Base-by-base conservation (phyloP, 1,140 invertebrate genomes). In the Teleopsis dalmanni region DNA sequence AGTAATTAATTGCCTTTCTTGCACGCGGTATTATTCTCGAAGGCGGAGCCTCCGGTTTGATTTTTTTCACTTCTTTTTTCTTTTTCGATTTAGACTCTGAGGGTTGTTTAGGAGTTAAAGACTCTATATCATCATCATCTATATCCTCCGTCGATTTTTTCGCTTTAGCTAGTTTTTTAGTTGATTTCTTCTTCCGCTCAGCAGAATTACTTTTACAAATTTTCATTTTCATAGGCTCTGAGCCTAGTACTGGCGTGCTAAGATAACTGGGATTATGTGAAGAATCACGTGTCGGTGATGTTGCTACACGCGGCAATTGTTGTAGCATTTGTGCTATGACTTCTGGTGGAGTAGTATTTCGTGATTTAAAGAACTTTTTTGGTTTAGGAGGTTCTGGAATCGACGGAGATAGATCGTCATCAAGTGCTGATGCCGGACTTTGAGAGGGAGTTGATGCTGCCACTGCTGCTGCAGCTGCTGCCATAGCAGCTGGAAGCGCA, bases 281-380 rank as follows among this genome's bases (percentile, higher is more conserved):
- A 29, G 18, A 37, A 13, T 67, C 65, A 5, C 65, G 55, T 57
- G 58, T 81, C 6, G 64, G 59, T 16, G 72, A 70, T 27, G 73
- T 67, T 21, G 67, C 72, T 52, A 64, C 71, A 61, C 76, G 71
- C 69, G 56, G 73, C 71, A 62, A 66, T 72, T 76, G 76, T 40
- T 76, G 73, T 14, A 79, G 73, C 51, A 78, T 67, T 70, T 81
- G 73, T 19, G 72, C 58, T 33, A 70, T 71, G 16, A 71, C 56
- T 74, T 63, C 77, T 4, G 74, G 62, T 13, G 76, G 67, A 37
- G 80, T 81, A 3, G 77, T 73, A 70, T 86, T 87, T 25, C 89
- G 77, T 59, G 87, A 91, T 65, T 93, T 93, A 65, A 92, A 91
- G 72, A 92, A 92, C 62, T 93, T 93, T 58, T 89, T 89, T 36